Base-by-base conservation (phyloP, 2,797 vertebrate genomes). In the Microchirus variegatus region DNA sequence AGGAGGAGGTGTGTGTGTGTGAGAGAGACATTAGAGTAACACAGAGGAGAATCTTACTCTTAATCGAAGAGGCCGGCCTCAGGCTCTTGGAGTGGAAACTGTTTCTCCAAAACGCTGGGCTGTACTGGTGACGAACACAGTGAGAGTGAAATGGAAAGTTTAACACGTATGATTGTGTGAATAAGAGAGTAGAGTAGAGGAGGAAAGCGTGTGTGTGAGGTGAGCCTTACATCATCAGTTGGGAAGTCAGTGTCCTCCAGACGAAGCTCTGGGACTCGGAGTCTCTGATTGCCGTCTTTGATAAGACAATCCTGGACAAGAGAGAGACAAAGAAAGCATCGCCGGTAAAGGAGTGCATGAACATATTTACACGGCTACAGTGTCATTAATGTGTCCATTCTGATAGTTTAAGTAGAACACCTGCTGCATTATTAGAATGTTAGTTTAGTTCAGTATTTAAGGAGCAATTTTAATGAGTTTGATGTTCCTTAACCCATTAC, bases 1-100 rank as follows among this genome's bases (percentile, higher is more conserved):
- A 54, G 2, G 6, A 26, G 35, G 54, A 15, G 49, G 11, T 50
- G 2, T 4, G 1, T 38, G 17, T 52, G 9, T 18, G 6, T 1
- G 6, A 13, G 13, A 13, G 1, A 16, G 26, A 47, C 3, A 46
- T 26, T 2, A n/a, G 17, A 17, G 10, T 40, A 59, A 43, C 1
- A 37, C 13, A 14, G 2, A 15, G 22, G 37, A 15, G 38, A 3
- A 13, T 84, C 93, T 91, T 93, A 96, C 95, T 94, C 85, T 92
- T 94, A 67, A 93, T 62, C 0, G 89, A 90, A 18, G 92, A 76
- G 0, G 92, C 93, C 5, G 94, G 94, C 14, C 93, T 91, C 70
- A 94, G 86, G 75, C 91, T 95, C 67, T 83, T 84, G 54, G 84
- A 88, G 44, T 89, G 86, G 56, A 91, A 91, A 68, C 83, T 91